These are phyloP conservation scores for Premnoplex brunnescens DNA, from an alignment of 2,797 vertebrate genomes.

Conservation along the genomic window DNA sequence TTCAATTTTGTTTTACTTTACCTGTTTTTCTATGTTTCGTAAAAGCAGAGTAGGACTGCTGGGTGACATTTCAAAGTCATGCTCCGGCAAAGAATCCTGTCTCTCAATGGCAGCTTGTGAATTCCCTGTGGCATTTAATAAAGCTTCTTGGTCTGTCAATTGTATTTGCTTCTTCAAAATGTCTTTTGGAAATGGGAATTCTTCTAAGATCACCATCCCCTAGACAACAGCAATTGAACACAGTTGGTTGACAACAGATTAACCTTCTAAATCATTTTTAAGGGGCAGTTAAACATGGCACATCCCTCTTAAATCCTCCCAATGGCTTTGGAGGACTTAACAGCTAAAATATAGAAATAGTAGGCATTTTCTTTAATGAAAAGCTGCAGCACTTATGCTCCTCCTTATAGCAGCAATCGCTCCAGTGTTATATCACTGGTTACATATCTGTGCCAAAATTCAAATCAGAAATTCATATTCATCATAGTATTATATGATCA, in stretches of 20 bases:
- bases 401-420: neutral
- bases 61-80: slow-evolving; percentile 86
- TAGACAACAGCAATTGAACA: slow-evolving; percentile 78
- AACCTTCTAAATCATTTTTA: slow-evolving; percentile 41
- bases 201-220: slow-evolving; percentile 87
- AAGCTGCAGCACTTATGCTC: neutral
- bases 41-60: slow-evolving; percentile 91
- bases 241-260: slow-evolving; percentile 62
- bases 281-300: slow-evolving; percentile 10
- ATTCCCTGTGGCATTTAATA: slow-evolving; percentile 77
- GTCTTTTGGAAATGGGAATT: slow-evolving; percentile 83
- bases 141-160: slow-evolving; percentile 79
- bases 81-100: slow-evolving; percentile 78
- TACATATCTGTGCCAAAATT: slow-evolving; percentile 28
- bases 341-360: neutral
- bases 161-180: slow-evolving; percentile 82
- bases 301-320: neutral
- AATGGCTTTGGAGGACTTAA: neutral
- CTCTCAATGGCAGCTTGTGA: slow-evolving; percentile 67
- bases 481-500: neutral
- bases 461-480: slow-evolving; percentile 9
- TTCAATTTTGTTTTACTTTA: slow-evolving; percentile 68
- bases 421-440: neutral
- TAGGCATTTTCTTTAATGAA: neutral
- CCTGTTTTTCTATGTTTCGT: slow-evolving; percentile 95